Conservation (phyloP, 2,113 vertebrate genomes). For the Octodon degus region DNA sequence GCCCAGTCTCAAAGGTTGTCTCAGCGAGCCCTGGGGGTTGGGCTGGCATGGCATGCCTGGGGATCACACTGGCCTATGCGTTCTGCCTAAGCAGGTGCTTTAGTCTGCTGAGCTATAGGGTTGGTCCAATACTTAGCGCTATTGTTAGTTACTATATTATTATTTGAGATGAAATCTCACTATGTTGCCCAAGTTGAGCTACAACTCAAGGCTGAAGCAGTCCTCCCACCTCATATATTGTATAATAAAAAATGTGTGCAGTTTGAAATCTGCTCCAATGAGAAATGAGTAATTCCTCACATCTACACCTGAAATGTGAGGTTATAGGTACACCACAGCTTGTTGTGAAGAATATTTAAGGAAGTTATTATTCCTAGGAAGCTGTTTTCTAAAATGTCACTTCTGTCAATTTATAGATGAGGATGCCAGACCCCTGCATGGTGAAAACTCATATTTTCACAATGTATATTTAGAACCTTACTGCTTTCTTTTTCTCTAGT, state of each 20-base stretch:
- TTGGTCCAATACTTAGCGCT: not conserved
- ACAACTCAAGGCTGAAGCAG: not conserved
- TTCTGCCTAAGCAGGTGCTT: too few relatives aligned
- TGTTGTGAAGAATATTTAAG: constrained; percentile 23
- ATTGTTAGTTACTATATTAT: not conserved
- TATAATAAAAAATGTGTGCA: constrained; percentile 45
- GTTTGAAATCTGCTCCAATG: constrained; percentile 22
- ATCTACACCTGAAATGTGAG: constrained; percentile 13
- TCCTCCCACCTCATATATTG: not conserved
- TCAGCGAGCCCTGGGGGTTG: too few relatives aligned
- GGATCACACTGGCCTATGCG: too few relatives aligned
- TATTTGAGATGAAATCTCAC: not conserved
- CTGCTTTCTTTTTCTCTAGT: not conserved
- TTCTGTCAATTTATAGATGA: constrained; percentile 6
- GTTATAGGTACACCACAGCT: not conserved
- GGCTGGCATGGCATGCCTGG: too few relatives aligned
- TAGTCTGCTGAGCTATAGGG: too few relatives aligned
- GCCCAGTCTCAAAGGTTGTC: too few relatives aligned
- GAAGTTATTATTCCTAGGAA: constrained; percentile 39
- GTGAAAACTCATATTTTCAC: constrained; percentile 4
- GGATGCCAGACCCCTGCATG: not conserved
- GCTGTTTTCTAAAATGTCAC: not conserved
- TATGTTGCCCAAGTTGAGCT: not conserved
- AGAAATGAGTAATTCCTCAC: constrained; percentile 51
- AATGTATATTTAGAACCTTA: not conserved